Evolutionary conservation across 2,888 invertebrate genomes (phyloP).

Genomic region (Priocnemis perturbator): DNA sequence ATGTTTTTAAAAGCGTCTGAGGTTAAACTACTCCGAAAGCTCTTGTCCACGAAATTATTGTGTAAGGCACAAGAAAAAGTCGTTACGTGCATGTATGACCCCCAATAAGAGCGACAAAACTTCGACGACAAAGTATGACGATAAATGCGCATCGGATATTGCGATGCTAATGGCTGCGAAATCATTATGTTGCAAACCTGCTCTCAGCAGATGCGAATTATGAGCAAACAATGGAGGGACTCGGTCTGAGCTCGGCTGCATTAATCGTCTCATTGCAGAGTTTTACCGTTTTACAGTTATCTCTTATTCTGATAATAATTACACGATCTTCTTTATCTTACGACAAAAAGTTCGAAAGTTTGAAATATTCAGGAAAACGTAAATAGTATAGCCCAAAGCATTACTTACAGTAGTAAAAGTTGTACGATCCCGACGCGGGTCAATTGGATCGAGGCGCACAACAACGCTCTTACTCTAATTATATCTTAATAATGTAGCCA

Average conservation of each 20-base stretch:
- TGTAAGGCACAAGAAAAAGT: constrained; percentile 13
- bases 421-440: no score
- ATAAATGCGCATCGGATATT: constrained; percentile 28
- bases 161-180: constrained; percentile 48
- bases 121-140: no score
- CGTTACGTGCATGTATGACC: constrained; percentile 27
- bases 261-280: constrained; percentile 60
- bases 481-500: constrained; percentile 9
- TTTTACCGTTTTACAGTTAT: constrained; percentile 6
- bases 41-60: background rate
- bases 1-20: no score
- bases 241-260: constrained; percentile 55
- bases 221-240: constrained; percentile 68
- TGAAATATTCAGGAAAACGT: background rate
- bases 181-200: constrained; percentile 40
- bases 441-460: no score
- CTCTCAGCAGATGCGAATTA: constrained; percentile 50
- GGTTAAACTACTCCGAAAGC: no score
- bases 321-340: background rate
- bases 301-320: background rate
- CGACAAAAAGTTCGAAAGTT: background rate
- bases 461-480: background rate
- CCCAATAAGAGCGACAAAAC: no score
- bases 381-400: background rate
- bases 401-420: background rate